These are phyloP conservation scores for Drosophila planitibia DNA, from an alignment of 2,888 invertebrate genomes.

Conservation along the genomic window DNA sequence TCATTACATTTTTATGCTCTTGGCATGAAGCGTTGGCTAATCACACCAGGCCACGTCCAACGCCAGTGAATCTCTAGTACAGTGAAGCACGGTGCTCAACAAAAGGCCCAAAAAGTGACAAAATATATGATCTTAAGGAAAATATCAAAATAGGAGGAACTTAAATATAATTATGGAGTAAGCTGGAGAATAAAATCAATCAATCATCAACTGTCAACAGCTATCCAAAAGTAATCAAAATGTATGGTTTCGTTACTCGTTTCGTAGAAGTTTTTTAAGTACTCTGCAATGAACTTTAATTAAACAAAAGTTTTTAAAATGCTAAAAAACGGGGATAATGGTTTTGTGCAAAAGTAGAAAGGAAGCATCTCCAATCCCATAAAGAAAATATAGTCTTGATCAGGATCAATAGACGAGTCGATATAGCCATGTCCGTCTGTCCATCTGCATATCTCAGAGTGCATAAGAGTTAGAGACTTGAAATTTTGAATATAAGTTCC, in stretches of 20 bases:
- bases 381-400: neutral
- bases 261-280: neutral
- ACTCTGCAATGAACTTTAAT: neutral
- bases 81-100: conserved; percentile 24
- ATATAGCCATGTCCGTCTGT: neutral
- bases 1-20: conserved; percentile 54
- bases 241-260: neutral
- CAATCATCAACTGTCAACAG: neutral
- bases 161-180: neutral
- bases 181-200: neutral
- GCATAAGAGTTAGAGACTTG: neutral
- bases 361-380: neutral
- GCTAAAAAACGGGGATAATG: neutral
- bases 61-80: conserved; percentile 25
- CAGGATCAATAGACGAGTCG: neutral
- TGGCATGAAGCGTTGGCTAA: conserved; percentile 58
- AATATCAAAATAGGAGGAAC: neutral
- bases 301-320: neutral
- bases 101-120: neutral
- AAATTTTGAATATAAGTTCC: neutral
- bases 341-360: neutral
- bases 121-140: neutral
- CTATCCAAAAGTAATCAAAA: neutral
- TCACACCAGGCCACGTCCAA: conserved; percentile 46
- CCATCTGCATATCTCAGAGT: neutral